Evolutionary conservation across 2,888 invertebrate genomes (phyloP), one percentile per base, ranked within the genome.

Genomic region (Xestoiulus laeticollis): DNA sequence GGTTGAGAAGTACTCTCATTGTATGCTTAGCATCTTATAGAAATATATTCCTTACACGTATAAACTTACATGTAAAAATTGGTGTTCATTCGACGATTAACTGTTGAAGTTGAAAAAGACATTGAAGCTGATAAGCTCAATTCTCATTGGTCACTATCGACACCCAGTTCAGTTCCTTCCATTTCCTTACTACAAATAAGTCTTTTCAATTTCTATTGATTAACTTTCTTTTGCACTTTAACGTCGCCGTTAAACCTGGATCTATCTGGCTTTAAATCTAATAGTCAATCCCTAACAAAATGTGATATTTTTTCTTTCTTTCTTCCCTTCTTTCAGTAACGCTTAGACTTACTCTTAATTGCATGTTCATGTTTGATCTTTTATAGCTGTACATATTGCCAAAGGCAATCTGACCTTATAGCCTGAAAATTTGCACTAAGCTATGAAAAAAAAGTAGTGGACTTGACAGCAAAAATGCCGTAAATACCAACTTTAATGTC

Each of bases 361-460:
- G 59, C 59, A 59, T 59, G 59, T 59, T 59, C 59, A 59, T 59
- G 59, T 59, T 59, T 59, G 59, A 59, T 59, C 59, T 59, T 59
- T 59, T 59, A 59, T 59, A 59, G 59, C 59, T 22, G 22, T 59
- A 59, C 59, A 59, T 59, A 59, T 22, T 59, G 59, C 59, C 10
- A 6, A 59, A 59, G 22, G 59, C 59, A 59, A 59, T 59, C 59
- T 59, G 59, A 59, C 59, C 59, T 59, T n/a, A n/a, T n/a, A 22
- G 59, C 5, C 59, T 22, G 59, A n/a, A 59, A 59, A 59, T 59
- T 59, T 59, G 59, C 59, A 59, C 59, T 59, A 22, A 22, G 59
- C 59, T 59, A n/a, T 59, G 59, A 59, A 59, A 59, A 38, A 38
- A 48, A 59, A 59, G 22, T 59, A 59, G 59, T 22, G 59, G 59